Evolutionary conservation across 2,113 vertebrate genomes (phyloP).

Genomic region (Malaclemys terrapin): DNA sequence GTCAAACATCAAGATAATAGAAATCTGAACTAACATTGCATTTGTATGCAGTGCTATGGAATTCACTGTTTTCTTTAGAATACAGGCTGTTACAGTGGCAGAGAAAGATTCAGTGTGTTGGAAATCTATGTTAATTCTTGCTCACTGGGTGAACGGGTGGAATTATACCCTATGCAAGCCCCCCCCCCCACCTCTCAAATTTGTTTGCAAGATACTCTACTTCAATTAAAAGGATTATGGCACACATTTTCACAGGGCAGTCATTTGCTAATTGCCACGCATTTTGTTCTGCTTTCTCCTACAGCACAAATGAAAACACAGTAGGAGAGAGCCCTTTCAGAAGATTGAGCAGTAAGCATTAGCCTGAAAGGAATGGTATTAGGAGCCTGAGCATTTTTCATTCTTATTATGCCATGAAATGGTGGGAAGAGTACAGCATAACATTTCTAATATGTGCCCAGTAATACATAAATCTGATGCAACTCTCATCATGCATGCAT

Average conservation of each 20-base stretch:
- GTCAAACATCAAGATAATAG: constrained; percentile 14
- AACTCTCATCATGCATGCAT: not conserved
- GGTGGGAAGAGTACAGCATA: not conserved
- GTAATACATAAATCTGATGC: not conserved
- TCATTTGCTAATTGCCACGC: constrained; percentile 1
- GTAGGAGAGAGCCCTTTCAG: not conserved
- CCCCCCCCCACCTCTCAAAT: not conserved
- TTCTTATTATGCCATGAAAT: not conserved
- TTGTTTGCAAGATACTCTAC: not conserved
- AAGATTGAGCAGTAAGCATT: not conserved
- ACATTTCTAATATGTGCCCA: not conserved
- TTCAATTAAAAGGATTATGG: not conserved
- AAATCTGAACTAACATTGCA: not conserved
- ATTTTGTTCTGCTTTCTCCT: not conserved
- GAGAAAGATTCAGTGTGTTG: not conserved
- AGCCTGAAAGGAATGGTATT: not conserved
- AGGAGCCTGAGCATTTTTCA: not conserved
- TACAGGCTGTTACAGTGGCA: not conserved
- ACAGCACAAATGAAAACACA: not conserved
- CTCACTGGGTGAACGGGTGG: not conserved
- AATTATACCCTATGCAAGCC: not conserved
- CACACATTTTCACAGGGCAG: not conserved
- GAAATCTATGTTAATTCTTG: constrained; percentile 41
- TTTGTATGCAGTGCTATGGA: not conserved
- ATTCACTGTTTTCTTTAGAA: not conserved